Conservation (phyloP, 2,888 invertebrate genomes). For the Entomobrya proxima region DNA sequence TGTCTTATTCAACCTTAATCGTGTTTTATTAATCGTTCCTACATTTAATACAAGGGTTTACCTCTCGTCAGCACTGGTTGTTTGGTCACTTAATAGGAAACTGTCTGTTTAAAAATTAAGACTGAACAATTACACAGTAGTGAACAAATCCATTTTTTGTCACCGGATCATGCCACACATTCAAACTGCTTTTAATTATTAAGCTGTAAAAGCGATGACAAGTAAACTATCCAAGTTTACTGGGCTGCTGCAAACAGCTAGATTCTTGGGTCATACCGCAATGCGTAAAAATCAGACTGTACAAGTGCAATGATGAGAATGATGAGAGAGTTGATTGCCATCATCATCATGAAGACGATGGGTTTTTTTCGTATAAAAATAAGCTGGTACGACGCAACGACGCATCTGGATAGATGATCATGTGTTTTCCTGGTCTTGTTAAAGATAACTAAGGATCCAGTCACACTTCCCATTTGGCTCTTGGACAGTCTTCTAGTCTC, state of each 20-base stretch:
- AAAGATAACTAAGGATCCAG: conserved; percentile 1
- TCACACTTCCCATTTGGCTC: conserved; percentile 4
- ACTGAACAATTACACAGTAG: conserved; percentile 14
- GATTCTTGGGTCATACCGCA: conserved; percentile 13
- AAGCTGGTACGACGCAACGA: neutral
- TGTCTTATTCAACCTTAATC: neutral
- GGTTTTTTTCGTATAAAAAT: neutral
- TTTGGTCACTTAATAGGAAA: too few species aligned
- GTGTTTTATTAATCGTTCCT: too few species aligned
- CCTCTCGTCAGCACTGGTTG: too few species aligned
- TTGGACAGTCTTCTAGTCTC: neutral
- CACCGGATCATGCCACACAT: neutral
- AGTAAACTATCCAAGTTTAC: too few species aligned
- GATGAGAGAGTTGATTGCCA: neutral
- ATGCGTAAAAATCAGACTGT: neutral
- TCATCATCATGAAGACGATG: neutral
- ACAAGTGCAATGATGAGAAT: neutral
- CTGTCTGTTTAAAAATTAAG: neutral
- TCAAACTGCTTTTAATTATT: neutral
- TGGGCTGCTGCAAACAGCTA: neutral
- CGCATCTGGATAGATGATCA: neutral
- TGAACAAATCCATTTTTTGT: conserved; percentile 2
- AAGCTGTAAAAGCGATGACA: too few species aligned
- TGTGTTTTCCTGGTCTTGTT: conserved; percentile 9
- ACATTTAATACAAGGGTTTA: too few species aligned